phyloP scores from a whole-genome alignment of 2,797 vertebrate species.

The Muraenolepis orangiensis region DNA sequence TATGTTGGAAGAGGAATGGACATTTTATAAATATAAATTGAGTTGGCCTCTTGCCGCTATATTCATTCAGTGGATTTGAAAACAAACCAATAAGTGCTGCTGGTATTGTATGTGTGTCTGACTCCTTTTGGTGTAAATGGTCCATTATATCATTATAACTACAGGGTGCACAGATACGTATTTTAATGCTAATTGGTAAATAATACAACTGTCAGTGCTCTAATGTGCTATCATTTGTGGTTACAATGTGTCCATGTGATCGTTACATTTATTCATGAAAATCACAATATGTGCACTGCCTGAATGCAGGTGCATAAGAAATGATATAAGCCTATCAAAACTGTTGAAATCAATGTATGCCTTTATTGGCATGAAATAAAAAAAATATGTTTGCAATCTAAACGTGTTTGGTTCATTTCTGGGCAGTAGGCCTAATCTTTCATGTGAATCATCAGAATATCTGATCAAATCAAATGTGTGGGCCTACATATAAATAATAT shows the following conservation, averaged over 20 bases:
- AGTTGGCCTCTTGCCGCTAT: constrained; percentile 29
- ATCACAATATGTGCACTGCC: constrained; percentile 69
- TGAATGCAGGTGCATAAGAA: constrained; percentile 72
- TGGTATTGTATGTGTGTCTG: constrained; percentile 54
- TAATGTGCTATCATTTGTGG: constrained; percentile 67
- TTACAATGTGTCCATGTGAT: constrained; percentile 68
- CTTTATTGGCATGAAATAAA: constrained; percentile 68
- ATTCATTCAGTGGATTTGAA: constrained; percentile 47
- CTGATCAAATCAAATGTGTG: neutral
- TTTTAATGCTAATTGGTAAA: constrained; percentile 63
- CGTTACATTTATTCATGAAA: constrained; percentile 70
- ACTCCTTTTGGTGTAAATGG: constrained; percentile 58
- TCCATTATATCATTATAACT: constrained; percentile 57
- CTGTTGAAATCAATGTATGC: constrained; percentile 62
- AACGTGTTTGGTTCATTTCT: constrained; percentile 9
- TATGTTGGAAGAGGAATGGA: constrained; percentile 9
- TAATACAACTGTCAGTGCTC: constrained; percentile 63
- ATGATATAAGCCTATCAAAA: constrained; percentile 60
- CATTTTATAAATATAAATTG: constrained; percentile 25
- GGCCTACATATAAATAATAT: neutral
- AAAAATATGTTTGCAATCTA: constrained; percentile 57
- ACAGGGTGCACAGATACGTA: constrained; percentile 67
- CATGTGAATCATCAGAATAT: neutral
- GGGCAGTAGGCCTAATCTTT: constrained; percentile 3
- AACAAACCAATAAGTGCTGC: constrained; percentile 66